Base-by-base conservation (phyloP, 2,113 vertebrate species). In the Ammodytes marinus region DNA sequence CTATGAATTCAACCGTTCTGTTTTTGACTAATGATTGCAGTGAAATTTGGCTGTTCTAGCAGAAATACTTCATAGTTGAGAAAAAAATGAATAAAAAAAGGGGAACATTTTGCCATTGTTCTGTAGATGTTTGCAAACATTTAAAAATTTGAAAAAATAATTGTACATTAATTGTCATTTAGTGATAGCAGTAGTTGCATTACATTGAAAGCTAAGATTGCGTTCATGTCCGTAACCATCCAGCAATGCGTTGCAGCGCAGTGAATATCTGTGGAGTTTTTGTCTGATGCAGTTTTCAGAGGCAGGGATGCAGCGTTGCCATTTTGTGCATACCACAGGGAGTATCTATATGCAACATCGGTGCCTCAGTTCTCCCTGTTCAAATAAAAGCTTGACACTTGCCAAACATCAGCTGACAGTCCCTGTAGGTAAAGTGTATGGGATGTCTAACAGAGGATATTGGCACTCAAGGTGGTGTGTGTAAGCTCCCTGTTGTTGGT, bases 231-330 rank as follows among this genome's bases (percentile, higher is more conserved):
- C 72, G 66, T 86, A 70, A 80, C 72, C 75, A 82, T 84, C 57
- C 80, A 86, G 68, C 80, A 67, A 89, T 80, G 76, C 88, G 86
- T 85, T 85, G 91, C 93, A 93, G 93, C 88, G 80, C 87, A 91
- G 91, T 94, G 94, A 91, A 89, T 94, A 94, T 95, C 91, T 91
- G 90, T 92, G 88, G 84, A 82, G 80, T 88, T 86, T 81, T 82
- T 82, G 85, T 91, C 73, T 82, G 87, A 89, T 83, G 83, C 83
- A 82, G 83, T 77, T 70, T 70, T 69, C 73, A 81, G 17, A 77
- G 70, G 61, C 52, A 57, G 80, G 69, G 72, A 86, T 81, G 85
- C 86, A 79, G 80, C 68, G 19, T 27, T 81, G 82, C 69, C 88
- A 77, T 80, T 83, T 83, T 90, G 85, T 77, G 80, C 79, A 86